Evolutionary conservation across 2,797 vertebrate species (phyloP), one percentile per base, ranked within the genome.

Genomic region (Setipinna tenuifilis): DNA sequence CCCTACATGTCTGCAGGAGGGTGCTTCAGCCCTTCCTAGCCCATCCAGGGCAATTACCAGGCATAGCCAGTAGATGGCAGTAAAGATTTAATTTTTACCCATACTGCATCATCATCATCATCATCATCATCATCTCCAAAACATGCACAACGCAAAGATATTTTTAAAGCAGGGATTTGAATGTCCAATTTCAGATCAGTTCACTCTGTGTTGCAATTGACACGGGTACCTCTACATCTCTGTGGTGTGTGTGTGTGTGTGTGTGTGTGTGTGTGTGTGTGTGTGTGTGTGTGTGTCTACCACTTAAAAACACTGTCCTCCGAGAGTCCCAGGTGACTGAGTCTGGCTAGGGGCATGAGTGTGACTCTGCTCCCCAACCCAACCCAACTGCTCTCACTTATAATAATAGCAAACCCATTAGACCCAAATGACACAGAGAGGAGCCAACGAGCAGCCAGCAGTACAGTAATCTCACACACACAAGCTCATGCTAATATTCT

Each of bases 11-110:
- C 50, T 54, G 50, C 50, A 54, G 9, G 14, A 54, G 50, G 50
- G 50, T 54, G 50, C 50, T 54, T 54, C 50, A 0, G 9, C 50
- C 50, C 50, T 35, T 35, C 68, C 28, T 28, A n/a, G n/a, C 25
- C 16, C 4, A 75, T n/a, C n/a, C 16, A 75, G 31, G 31, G 25
- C 50, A 83, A 61, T 12, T 83, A 48, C 0, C 14, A 21, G 1
- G 6, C 6, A 19, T 25, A 21, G 62, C 86, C 86, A 91, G 19
- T 58, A 92, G 93, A 85, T 89, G 92, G 89, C 85, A 92, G 90
- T 62, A 88, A 54, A 83, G 90, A 57, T 82, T 84, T 35, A 85
- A 44, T 41, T 35, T 35, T 17, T 21, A 75, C 4, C 14, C 17
- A 31, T 4, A 41, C 11, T 16, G 25, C 28, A 31, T 57, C 19